Evolutionary conservation across 2,113 vertebrate genomes (phyloP), one percentile per base, ranked within the genome.

Genomic region (Prochilodus magdalenae): DNA sequence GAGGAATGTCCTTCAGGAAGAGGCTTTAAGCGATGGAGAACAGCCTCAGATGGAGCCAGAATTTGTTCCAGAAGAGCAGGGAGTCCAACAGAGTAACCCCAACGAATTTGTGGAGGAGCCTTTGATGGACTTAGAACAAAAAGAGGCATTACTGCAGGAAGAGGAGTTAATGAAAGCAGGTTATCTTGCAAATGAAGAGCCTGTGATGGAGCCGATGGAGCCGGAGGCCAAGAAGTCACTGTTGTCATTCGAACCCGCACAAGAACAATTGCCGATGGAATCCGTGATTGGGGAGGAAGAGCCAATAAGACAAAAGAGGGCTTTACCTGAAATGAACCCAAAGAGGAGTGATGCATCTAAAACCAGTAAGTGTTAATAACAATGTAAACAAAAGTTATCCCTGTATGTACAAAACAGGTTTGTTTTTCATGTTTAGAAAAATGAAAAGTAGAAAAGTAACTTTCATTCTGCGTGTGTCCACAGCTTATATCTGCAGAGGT

Each of bases 401-500:
- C n/a, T n/a, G n/a, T n/a, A n/a, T n/a, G n/a, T n/a, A n/a, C n/a
- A n/a, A n/a, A n/a, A n/a, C n/a, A n/a, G n/a, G n/a, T n/a, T n/a
- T n/a, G n/a, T n/a, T n/a, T n/a, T n/a, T n/a, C 11, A 24, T 22
- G 29, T 8, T 2, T 47, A 24, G 16, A 5, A 60, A 18, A 24
- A n/a, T 1, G 26, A 71, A 7, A 65, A 47, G 30, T 29, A 51
- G 24, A 18, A 49, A 51, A 18, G n/a, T 51, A 33, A 59, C 24
- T 72, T 27, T 27, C 33, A 20, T 81, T 29, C 55, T 40, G 27
- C 47, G 59, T 81, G 15, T 81, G 36, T 74, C 69, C 70, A 91
- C 84, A 83, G 73, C 66, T 87, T 0, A 63, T 81, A 33, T 0
- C 81, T 93, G 77, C 65, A 13, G 47, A 16, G 87, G 88, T 30